Evolutionary conservation across 2,797 vertebrate species (phyloP).

Genomic region (Alectoris magna): DNA sequence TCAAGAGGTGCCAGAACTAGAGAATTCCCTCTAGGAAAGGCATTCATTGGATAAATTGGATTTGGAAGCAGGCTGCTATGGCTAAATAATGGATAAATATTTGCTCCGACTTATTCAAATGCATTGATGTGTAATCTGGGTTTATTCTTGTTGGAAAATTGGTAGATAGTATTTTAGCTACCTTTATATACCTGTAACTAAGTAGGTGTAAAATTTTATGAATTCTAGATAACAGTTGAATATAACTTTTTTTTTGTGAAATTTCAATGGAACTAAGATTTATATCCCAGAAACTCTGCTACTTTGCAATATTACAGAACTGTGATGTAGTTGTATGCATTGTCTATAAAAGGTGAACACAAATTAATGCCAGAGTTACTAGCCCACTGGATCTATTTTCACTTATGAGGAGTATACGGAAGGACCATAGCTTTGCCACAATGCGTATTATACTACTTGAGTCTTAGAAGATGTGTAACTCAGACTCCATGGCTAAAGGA

Average conservation of each 20-base stretch:
- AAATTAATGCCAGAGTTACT: background rate
- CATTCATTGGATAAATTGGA: background rate
- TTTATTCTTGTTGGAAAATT: background rate
- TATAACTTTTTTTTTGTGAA: background rate
- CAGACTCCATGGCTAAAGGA: background rate
- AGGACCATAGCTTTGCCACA: background rate
- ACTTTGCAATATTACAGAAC: background rate
- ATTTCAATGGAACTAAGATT: background rate
- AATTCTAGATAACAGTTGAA: background rate
- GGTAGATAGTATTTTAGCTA: background rate
- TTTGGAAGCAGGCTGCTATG: background rate
- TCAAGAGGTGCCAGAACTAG: background rate
- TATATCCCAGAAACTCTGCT: background rate
- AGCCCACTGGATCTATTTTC: background rate
- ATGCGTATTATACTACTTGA: background rate
- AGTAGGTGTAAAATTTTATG: background rate
- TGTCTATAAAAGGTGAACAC: background rate
- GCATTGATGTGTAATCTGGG: background rate
- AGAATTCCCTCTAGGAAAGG: background rate
- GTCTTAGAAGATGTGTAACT: background rate
- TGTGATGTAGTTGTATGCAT: background rate
- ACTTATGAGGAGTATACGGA: background rate
- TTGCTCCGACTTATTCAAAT: background rate
- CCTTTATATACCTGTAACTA: background rate
- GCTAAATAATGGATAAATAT: background rate